Evolutionary conservation across 2,113 vertebrate genomes (phyloP).

Genomic region (Corydoras maculifer): DNA sequence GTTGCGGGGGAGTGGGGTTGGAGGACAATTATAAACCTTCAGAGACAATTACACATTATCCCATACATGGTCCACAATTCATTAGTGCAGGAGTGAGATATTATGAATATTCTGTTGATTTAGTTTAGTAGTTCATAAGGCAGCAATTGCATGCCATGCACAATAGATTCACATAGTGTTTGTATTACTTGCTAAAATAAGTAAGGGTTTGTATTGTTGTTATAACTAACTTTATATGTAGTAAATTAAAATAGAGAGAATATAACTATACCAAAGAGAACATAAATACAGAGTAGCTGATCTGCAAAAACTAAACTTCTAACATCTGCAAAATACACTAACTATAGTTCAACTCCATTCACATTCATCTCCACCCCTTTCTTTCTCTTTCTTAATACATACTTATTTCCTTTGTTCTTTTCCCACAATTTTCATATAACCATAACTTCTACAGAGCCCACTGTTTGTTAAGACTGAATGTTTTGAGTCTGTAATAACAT

Average conservation of each 20-base stretch:
- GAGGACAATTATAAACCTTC: conserved; percentile 37
- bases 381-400: neutral
- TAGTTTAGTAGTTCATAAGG: conserved; percentile 41
- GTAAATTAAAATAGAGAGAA: neutral
- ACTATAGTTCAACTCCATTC: conserved; percentile 4
- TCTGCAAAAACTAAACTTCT: conserved; percentile 4
- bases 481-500: conserved; percentile 25
- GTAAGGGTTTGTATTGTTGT: too few relatives aligned
- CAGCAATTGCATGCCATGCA: conserved; percentile 42
- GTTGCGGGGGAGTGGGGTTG: conserved; percentile 9
- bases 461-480: conserved; percentile 13
- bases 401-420: neutral
- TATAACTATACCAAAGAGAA: conserved; percentile 15
- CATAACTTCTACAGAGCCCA: conserved; percentile 1
- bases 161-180: conserved; percentile 31
- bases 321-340: conserved; percentile 19
- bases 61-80: conserved; percentile 55
- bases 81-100: conserved; percentile 25
- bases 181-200: neutral
- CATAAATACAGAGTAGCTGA: conserved; percentile 22
- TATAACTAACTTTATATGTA: too few relatives aligned
- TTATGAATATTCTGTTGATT: neutral
- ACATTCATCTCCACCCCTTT: too few relatives aligned
- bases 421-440: neutral
- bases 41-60: conserved; percentile 61